Evolutionary conservation across 2,888 invertebrate species (phyloP).

Genomic region (Sarcophaga subvicina): DNA sequence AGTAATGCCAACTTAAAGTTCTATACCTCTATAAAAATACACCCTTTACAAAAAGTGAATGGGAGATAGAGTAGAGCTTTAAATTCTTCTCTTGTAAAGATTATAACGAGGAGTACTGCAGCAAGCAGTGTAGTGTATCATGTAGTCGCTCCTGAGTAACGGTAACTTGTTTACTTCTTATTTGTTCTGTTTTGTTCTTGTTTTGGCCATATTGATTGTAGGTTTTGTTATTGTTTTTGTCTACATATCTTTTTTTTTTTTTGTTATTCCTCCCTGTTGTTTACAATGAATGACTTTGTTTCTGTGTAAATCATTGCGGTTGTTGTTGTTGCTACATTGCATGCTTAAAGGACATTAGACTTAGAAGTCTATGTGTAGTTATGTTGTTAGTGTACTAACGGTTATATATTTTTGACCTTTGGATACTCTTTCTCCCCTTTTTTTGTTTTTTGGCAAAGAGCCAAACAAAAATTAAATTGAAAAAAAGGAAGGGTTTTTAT

Average conservation of each 20-base stretch:
- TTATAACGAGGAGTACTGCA: too few species aligned
- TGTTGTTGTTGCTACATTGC: slow-evolving; percentile 14
- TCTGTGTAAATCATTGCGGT: too few species aligned
- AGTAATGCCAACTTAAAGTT: too few species aligned
- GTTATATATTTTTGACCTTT: slow-evolving; percentile 43
- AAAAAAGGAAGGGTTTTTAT: not conserved
- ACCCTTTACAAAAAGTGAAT: too few species aligned
- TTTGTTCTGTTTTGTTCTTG: too few species aligned
- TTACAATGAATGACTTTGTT: not conserved
- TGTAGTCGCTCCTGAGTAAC: too few species aligned
- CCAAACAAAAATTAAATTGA: not conserved
- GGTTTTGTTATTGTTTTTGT: not conserved
- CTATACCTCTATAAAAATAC: too few species aligned
- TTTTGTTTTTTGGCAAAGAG: slow-evolving; percentile 15
- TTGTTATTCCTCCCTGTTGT: not conserved
- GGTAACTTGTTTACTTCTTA: too few species aligned
- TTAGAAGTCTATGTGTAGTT: not conserved
- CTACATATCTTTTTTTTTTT: not conserved
- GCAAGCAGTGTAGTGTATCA: too few species aligned
- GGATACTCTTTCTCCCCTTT: not conserved
- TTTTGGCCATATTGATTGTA: not conserved
- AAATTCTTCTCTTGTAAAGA: too few species aligned
- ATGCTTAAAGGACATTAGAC: slow-evolving; percentile 60
- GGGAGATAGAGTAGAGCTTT: too few species aligned
- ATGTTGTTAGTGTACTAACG: not conserved